Base-by-base conservation (phyloP, 2,797 vertebrate species). In the Numenius phaeopus region DNA sequence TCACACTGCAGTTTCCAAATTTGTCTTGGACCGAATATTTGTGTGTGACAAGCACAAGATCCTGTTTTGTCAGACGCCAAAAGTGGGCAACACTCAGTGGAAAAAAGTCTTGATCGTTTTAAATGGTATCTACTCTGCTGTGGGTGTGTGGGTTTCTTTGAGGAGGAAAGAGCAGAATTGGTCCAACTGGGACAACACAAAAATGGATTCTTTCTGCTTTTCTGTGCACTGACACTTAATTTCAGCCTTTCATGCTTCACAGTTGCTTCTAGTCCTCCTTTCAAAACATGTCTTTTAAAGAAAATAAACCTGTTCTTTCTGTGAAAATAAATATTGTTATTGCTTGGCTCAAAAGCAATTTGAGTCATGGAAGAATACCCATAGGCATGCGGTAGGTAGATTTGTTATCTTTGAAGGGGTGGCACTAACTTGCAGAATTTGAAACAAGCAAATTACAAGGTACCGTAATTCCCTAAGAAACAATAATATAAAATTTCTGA, bases 21-120 rank as follows among this genome's bases (percentile, higher is more conserved):
- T 99, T 57, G 98, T 99, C 96, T 98, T 99, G 90, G 99, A 99
- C 97, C 99, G 99, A 85, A 99, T 99, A 97, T 99, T 99, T 87
- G 99, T 99, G 89, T 99, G 99, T 59, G 99, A 99, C 98, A 99
- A 99, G 94, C 99, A 99, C 98, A 99, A 98, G 98, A 99, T 99
- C 96, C 98, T 99, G 67, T 99, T 99, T 98, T 99, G 99, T 98
- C 99, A 99, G 98, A 99, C 99, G 2, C 99, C 99, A 24, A 99
- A 99, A 98, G 99, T 99, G 96, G 99, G 99, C 87, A 99, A 99
- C 98, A 99, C 99, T 3, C 99, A 99, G 72, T 99, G 99, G 99
- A 99, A 99, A 98, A 99, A 99, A 98, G 99, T 99, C 96, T 98
- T 99, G 65, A 99, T 99, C 16, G 99, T 99, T 94, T 98, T 99